Conservation (phyloP, 2,888 invertebrate species). For the Stenotaenia linearis region DNA sequence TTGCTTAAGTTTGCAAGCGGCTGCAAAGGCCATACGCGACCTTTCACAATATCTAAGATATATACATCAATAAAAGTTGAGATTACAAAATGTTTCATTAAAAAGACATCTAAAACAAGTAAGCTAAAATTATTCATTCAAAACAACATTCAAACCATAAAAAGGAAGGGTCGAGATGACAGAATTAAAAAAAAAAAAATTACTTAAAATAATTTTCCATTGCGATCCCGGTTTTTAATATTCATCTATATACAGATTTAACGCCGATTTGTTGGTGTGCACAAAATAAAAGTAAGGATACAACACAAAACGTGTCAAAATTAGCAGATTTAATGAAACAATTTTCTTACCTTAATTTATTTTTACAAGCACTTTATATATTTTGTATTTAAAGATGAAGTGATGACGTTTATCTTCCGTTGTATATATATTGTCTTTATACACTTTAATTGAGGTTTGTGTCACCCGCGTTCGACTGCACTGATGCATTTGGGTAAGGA, state of each 20-base stretch:
- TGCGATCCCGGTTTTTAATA: background rate
- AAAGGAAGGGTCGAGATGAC: too few species aligned
- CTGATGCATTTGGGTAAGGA: constrained; percentile 5
- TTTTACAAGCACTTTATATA: background rate
- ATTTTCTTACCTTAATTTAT: constrained; percentile 21
- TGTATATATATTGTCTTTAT: background rate
- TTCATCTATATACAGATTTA: background rate
- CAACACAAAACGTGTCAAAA: background rate
- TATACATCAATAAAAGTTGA: too few species aligned
- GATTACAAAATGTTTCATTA: too few species aligned
- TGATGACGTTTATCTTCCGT: background rate
- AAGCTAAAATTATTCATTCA: too few species aligned
- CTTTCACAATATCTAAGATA: too few species aligned
- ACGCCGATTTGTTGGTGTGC: background rate
- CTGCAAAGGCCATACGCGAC: too few species aligned
- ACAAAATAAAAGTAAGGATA: background rate
- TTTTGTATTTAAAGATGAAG: constrained; percentile 1
- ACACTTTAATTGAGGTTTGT: constrained; percentile 1
- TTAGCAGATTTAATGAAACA: constrained; percentile 14
- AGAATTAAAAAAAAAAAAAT: too few species aligned
- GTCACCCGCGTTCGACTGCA: background rate
- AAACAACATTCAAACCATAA: too few species aligned
- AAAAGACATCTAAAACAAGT: too few species aligned
- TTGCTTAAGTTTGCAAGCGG: too few species aligned
- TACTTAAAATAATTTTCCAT: background rate